A percentile compares a stretch with the other conserved stretches of the same genome.
These are phyloP conservation scores for Linepithema humile DNA, from an alignment of 1,140 invertebrate species.

Conservation along the genomic window DNA sequence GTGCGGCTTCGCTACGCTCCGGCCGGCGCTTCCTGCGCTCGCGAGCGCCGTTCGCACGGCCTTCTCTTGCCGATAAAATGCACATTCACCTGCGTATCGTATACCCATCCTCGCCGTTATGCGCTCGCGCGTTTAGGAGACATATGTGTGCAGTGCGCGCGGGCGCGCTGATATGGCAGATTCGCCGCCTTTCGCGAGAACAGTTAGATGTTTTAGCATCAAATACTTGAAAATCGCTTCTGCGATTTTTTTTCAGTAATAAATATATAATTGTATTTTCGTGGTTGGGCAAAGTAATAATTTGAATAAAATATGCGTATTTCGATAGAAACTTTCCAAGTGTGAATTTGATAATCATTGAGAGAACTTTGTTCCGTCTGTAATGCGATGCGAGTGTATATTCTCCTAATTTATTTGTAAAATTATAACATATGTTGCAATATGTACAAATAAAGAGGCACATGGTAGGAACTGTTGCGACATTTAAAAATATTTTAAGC, in stretches of 20 bases:
- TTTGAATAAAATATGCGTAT: too few relatives aligned
- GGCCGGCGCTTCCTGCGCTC: not conserved
- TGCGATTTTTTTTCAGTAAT: not conserved
- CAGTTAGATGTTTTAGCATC: not conserved
- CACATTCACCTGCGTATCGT: not conserved
- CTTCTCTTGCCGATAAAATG: not conserved
- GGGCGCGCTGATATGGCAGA: slow-evolving; percentile 3
- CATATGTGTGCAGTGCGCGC: slow-evolving; percentile 12
- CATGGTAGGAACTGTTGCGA: not conserved
- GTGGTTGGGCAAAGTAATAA: not conserved
- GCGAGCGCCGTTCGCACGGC: too few relatives aligned
- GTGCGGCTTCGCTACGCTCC: not conserved
- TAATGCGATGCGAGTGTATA: not conserved
- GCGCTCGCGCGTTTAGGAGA: not conserved
- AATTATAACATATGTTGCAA: not conserved
- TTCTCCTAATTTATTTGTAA: not conserved
- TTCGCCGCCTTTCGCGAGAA: not conserved
- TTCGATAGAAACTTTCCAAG: not conserved
- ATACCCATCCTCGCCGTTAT: not conserved
- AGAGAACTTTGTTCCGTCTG: not conserved
- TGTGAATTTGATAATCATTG: not conserved
- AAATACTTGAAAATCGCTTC: not conserved
- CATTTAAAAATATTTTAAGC: not conserved
- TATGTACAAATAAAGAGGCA: not conserved
- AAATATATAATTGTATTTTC: not conserved